These are phyloP conservation scores for Pelagia noctiluca DNA, from an alignment of 30 jellyfish, hydroid and myxozoan genomes.

Conservation along the genomic window DNA sequence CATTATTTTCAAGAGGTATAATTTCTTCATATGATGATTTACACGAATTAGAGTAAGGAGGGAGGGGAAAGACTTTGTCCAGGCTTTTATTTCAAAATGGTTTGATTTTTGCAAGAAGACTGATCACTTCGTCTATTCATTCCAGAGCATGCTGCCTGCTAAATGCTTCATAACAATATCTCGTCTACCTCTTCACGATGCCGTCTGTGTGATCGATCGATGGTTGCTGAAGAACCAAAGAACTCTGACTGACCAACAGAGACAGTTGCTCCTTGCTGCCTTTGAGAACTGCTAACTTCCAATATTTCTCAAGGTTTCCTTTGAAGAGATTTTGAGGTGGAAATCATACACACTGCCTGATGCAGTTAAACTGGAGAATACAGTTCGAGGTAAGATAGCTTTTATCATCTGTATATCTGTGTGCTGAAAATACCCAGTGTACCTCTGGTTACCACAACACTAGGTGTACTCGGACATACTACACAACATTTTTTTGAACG, in stretches of 20 bases:
- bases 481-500: too few species aligned
- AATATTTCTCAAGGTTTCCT: conserved; percentile 72
- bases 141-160: conserved; percentile 46
- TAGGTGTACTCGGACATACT: too few species aligned
- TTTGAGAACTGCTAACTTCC: conserved; percentile 81
- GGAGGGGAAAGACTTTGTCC: too few species aligned
- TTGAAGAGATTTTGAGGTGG: conserved; percentile 85
- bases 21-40: too few species aligned
- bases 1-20: too few species aligned
- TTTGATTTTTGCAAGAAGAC: too few species aligned
- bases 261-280: conserved; percentile 39
- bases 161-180: conserved; percentile 43
- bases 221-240: conserved; percentile 67
- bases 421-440: too few species aligned
- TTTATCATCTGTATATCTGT: too few species aligned
- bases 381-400: conserved; percentile 64
- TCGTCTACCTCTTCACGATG: conserved; percentile 63
- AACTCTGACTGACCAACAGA: conserved; percentile 58
- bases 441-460: too few species aligned
- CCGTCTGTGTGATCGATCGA: conserved; percentile 45
- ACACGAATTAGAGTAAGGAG: too few species aligned
- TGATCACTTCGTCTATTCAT: too few species aligned
- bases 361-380: conserved; percentile 55
- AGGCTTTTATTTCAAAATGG: too few species aligned
- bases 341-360: conserved; percentile 69